Evolutionary conservation across 1,140 invertebrate species (phyloP).

Genomic region (Pseudoatta argentina): DNA sequence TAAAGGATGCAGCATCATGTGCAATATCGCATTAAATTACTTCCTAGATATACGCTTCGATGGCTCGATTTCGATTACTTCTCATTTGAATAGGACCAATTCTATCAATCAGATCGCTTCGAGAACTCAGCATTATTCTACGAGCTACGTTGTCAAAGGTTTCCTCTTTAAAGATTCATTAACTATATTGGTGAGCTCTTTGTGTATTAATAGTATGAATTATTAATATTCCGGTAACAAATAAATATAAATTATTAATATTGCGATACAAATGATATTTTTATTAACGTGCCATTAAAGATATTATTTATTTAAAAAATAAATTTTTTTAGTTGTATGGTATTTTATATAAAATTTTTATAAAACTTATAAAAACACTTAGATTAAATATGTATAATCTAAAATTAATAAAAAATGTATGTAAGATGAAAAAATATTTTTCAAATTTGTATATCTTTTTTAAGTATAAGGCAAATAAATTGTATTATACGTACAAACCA

Average conservation of each 20-base stretch:
- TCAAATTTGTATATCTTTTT: neutral
- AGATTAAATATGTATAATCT: neutral
- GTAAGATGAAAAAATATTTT: neutral
- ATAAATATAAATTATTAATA: no score
- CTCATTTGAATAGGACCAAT: conserved; percentile 39
- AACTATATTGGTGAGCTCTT: neutral
- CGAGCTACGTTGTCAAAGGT: neutral
- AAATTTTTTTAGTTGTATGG: neutral
- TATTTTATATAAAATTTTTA: neutral
- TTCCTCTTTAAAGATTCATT: conserved; percentile 4
- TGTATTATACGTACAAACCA: neutral
- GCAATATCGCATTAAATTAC: conserved; percentile 25
- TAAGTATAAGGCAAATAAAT: neutral
- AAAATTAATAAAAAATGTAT: neutral
- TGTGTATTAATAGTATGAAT: neutral
- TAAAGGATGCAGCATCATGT: neutral
- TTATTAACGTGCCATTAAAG: neutral
- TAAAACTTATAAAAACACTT: neutral
- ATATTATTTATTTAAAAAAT: neutral
- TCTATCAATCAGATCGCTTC: conserved; percentile 8
- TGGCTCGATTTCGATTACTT: conserved; percentile 38
- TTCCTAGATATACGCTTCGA: neutral
- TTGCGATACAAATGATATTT: conserved; percentile 7
- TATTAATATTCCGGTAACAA: conserved; percentile 20
- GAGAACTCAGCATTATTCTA: conserved; percentile 36